These are phyloP conservation scores for Cephus pulcher DNA, from an alignment of 2,888 invertebrate species.

Conservation along the genomic window DNA sequence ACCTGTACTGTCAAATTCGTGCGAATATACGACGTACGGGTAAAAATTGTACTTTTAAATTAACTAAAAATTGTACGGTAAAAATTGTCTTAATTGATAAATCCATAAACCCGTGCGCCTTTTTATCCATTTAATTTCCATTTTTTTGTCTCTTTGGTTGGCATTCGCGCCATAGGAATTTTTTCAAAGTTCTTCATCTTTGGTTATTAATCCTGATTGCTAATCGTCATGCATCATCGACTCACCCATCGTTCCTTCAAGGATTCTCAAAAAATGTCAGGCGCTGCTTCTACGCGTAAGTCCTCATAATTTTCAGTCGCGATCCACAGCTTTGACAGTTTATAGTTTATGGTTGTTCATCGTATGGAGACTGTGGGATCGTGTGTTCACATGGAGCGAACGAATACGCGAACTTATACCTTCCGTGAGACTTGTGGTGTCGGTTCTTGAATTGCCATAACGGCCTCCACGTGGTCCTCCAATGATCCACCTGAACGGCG, in stretches of 20 bases:
- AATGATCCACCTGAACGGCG: slow-evolving; percentile 46
- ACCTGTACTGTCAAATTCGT: not conserved
- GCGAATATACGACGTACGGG: not conserved
- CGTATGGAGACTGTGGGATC: slow-evolving; percentile 18
- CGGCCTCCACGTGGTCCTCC: slow-evolving; percentile 23
- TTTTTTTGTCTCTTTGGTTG: not conserved
- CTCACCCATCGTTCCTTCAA: no score
- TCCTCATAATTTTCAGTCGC: no score
- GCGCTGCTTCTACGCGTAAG: no score
- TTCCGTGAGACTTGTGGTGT: slow-evolving; percentile 20
- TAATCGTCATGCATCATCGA: not conserved
- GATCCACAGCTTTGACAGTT: not conserved
- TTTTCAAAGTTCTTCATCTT: not conserved
- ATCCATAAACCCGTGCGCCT: not conserved
- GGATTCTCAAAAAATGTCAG: no score
- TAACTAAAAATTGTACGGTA: no score
- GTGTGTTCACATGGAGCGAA: slow-evolving; percentile 16
- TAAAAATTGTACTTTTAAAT: no score
- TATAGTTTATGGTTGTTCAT: slow-evolving; percentile 19
- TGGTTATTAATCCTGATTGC: not conserved
- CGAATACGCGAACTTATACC: slow-evolving; percentile 14
- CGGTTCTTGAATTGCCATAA: slow-evolving; percentile 20
- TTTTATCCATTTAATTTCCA: not conserved
- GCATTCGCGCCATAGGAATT: not conserved
- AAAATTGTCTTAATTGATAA: not conserved